Conservation (phyloP, 2,113 vertebrate genomes). For the Narcine bancroftii region DNA sequence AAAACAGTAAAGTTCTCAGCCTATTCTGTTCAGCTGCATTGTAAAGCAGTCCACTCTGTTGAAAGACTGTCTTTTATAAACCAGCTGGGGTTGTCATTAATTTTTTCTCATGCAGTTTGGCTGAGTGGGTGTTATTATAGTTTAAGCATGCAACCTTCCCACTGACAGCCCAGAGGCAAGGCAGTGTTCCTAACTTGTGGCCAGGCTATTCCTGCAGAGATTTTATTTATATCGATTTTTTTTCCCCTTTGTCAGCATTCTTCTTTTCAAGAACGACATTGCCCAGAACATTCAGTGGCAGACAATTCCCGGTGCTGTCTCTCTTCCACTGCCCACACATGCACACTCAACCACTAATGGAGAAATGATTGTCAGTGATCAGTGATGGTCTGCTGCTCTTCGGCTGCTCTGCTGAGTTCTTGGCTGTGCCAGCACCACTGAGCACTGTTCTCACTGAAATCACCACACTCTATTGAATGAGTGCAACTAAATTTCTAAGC, state of each 20-base stretch:
- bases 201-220: background rate
- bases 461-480: no score
- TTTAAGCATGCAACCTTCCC: constrained; percentile 21
- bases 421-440: no score
- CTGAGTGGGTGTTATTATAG: constrained; percentile 22
- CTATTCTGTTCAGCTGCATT: background rate
- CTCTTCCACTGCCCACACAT: no score
- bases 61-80: constrained; percentile 23
- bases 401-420: no score
- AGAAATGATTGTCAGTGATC: no score
- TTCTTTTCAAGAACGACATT: background rate
- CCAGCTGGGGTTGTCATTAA: constrained; percentile 30
- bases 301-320: no score
- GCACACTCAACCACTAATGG: no score
- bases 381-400: no score
- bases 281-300: no score
- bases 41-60: background rate
- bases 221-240: background rate
- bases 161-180: background rate
- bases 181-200: background rate
- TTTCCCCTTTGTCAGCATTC: background rate
- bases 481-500: no score
- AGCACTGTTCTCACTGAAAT: no score
- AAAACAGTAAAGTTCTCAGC: background rate
- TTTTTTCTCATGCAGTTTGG: constrained; percentile 25